Evolutionary conservation across 2,113 vertebrate species (phyloP).

Genomic region (Cololabis saira): DNA sequence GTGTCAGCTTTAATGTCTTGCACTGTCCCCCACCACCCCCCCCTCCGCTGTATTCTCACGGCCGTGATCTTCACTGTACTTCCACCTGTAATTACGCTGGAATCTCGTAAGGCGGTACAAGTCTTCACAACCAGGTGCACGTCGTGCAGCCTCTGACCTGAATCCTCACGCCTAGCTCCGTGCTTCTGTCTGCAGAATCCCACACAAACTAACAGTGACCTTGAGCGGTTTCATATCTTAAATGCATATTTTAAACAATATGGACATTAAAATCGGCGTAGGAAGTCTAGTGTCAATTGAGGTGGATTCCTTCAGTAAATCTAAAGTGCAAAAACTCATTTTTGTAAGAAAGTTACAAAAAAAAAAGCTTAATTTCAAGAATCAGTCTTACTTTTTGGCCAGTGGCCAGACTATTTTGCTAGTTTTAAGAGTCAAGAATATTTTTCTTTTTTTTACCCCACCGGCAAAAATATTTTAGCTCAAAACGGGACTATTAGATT

Average conservation of each 20-base stretch:
- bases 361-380: too few relatives aligned
- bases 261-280: too few relatives aligned
- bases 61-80: constrained; percentile 31
- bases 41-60: constrained; percentile 57
- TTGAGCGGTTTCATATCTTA: background rate
- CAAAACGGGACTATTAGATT: too few relatives aligned
- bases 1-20: constrained; percentile 16
- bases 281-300: too few relatives aligned
- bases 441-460: too few relatives aligned
- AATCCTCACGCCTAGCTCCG: constrained; percentile 24
- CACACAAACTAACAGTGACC: background rate
- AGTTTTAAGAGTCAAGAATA: too few relatives aligned
- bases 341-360: too few relatives aligned
- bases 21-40: background rate
- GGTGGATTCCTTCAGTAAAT: too few relatives aligned
- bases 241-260: background rate
- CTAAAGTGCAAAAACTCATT: too few relatives aligned
- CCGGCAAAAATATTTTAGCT: too few relatives aligned
- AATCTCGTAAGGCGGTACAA: constrained; percentile 78
- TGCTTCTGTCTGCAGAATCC: constrained; percentile 2
- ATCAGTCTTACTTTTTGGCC: too few relatives aligned
- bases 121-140: constrained; percentile 74
- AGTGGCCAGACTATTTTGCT: too few relatives aligned
- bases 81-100: constrained; percentile 80
- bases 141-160: constrained; percentile 44